These are phyloP conservation scores for Beris chalybata DNA, from an alignment of 2,888 invertebrate genomes.

Conservation along the genomic window DNA sequence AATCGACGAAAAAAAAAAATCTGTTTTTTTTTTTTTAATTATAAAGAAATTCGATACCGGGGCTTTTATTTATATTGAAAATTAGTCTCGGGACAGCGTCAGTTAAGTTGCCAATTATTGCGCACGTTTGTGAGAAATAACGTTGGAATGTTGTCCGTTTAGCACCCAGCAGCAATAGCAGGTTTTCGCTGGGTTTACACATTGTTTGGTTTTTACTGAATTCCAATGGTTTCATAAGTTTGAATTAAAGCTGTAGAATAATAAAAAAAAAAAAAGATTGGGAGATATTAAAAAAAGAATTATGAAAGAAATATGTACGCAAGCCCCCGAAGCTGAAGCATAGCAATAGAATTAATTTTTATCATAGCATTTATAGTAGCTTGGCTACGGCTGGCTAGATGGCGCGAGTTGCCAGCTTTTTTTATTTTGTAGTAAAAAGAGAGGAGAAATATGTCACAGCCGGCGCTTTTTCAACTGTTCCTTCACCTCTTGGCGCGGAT, in stretches of 20 bases:
- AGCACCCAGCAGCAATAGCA: not conserved
- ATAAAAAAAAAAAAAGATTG: too few species aligned
- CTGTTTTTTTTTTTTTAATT: too few species aligned
- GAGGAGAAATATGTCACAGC: slow-evolving; percentile 22
- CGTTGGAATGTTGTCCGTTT: slow-evolving; percentile 18
- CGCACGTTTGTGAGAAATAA: slow-evolving; percentile 15
- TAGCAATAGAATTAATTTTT: too few species aligned
- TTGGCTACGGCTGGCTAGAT: too few species aligned
- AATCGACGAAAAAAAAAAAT: too few species aligned
- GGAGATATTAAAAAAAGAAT: too few species aligned
- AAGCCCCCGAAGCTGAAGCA: too few species aligned
- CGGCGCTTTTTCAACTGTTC: slow-evolving; percentile 24
- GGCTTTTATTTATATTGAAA: slow-evolving; percentile 13
- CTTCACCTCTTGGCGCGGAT: slow-evolving; percentile 19
- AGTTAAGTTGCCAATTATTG: slow-evolving; percentile 19
- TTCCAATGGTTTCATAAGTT: too few species aligned
- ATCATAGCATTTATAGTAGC: too few species aligned
- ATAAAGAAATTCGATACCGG: too few species aligned
- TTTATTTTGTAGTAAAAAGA: slow-evolving; percentile 37
- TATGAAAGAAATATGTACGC: too few species aligned
- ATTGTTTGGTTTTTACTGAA: not conserved
- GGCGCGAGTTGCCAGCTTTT: slow-evolving; percentile 34
- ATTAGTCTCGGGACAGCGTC: slow-evolving; percentile 12
- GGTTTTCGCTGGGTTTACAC: not conserved
- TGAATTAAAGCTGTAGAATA: too few species aligned